Percentiles rank a stretch among this genome's conserved stretches.
Evolutionary conservation across 2,888 invertebrate species (phyloP).

Genomic region (Rhamnusium bicolor): DNA sequence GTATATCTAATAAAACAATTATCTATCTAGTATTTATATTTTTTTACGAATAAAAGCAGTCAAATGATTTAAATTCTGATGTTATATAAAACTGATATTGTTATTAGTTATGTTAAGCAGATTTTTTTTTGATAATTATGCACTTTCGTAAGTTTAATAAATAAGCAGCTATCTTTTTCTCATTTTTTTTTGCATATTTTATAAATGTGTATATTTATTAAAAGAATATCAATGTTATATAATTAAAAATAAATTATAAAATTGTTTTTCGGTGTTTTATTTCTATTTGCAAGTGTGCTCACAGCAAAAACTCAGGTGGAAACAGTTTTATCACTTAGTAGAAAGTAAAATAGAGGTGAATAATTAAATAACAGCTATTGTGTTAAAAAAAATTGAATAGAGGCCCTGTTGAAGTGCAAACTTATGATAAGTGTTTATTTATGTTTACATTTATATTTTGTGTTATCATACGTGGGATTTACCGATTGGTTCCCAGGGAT

Average conservation of each 20-base stretch:
- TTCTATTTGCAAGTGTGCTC: too few species aligned
- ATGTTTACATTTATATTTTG: too few species aligned
- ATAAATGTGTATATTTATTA: slow-evolving; percentile 15
- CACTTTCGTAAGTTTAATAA: neutral
- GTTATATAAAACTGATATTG: neutral
- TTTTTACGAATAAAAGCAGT: neutral
- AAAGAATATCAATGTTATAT: neutral
- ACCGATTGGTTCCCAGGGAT: too few species aligned
- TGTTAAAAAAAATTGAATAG: too few species aligned
- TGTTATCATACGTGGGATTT: too few species aligned
- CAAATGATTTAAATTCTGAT: neutral
- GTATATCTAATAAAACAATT: neutral
- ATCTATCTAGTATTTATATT: neutral
- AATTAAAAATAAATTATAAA: neutral
- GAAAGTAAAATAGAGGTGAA: too few species aligned
- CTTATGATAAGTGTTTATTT: too few species aligned
- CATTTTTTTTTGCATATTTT: slow-evolving; percentile 6
- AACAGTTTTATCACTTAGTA: too few species aligned
- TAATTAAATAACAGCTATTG: too few species aligned
- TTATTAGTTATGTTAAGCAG: neutral
- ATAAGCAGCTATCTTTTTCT: neutral
- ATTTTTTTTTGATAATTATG: neutral
- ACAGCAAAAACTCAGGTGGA: too few species aligned
- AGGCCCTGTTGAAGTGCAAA: too few species aligned
- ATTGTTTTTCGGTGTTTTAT: neutral